A percentile compares a stretch with the other conserved stretches of the same genome.
Conservation (phyloP, 2,888 invertebrate species). For the Zaprionus lineosus region DNA sequence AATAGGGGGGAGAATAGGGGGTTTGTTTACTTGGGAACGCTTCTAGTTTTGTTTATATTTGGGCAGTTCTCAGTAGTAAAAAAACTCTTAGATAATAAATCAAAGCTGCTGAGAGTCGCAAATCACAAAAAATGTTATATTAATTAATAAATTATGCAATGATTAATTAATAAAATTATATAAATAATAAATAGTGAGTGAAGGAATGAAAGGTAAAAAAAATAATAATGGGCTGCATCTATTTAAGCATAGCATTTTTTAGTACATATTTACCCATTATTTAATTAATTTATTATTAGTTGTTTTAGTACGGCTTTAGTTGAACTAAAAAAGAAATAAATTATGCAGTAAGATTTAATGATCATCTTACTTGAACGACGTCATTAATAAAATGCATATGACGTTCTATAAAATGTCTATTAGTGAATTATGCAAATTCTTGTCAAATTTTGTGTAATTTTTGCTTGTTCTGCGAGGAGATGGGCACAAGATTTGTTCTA, state of each 20-base stretch:
- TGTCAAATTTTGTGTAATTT: constrained; percentile 34
- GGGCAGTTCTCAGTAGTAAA: neutral
- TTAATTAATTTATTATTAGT: neutral
- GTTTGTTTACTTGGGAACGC: neutral
- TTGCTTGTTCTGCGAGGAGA: too few relatives aligned
- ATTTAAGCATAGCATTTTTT: too few relatives aligned
- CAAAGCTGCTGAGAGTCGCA: too few relatives aligned
- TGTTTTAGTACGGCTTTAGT: constrained; percentile 15
- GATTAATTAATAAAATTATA: too few relatives aligned
- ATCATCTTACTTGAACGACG: too few relatives aligned
- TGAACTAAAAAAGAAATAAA: constrained; percentile 7
- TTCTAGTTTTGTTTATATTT: neutral
- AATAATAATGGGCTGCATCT: too few relatives aligned
- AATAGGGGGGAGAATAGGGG: too few relatives aligned
- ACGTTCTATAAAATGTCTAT: constrained; percentile 15
- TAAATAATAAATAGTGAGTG: too few relatives aligned
- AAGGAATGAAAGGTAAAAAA: too few relatives aligned
- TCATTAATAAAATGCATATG: constrained; percentile 16
- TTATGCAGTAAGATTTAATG: constrained; percentile 7
- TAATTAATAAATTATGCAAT: too few relatives aligned
- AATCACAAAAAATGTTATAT: too few relatives aligned
- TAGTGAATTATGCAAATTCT: constrained; percentile 59
- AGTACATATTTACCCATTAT: constrained; percentile 58
- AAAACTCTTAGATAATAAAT: neutral
- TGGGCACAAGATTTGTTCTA: constrained; percentile 44